Percentiles rank a stretch among this genome's conserved stretches.
phyloP scores from a whole-genome alignment of 2,113 vertebrate genomes.

The cat (Felis catus) region F.catus_Fca126_mat1.0 CM031412.1:195362001-195362500 shows the following conservation, averaged over 20 bases:
- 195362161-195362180: background rate
- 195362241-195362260: background rate
- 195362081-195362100: background rate
- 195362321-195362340: background rate
- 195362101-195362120: background rate
- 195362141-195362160: background rate
- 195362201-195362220: background rate
- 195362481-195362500: background rate
- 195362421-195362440: background rate
- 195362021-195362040: background rate
- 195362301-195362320: background rate
- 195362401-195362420: background rate
- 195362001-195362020: too few species aligned
- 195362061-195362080: background rate
- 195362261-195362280: background rate
- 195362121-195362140: background rate
- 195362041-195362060: background rate
- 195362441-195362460: background rate
- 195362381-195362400: background rate
- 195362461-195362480: background rate
- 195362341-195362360: background rate
- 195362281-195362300: background rate
- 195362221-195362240: background rate
- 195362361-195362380: background rate
- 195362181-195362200: background rate